Conservation (phyloP, 2,113 vertebrate genomes). For the Dipodomys stephensi region DNA sequence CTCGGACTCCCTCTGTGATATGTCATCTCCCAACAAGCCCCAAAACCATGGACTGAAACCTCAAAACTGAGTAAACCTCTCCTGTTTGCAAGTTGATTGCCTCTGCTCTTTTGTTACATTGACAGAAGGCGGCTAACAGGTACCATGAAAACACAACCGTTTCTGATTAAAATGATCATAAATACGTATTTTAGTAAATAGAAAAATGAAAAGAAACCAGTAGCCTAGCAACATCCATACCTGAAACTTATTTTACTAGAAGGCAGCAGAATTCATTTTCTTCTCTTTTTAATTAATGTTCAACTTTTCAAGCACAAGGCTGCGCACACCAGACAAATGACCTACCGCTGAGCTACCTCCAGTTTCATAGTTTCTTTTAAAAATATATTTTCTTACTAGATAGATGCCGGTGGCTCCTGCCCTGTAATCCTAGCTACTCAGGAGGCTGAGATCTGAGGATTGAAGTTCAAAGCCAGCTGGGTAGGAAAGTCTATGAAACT, state of each 20-base stretch:
- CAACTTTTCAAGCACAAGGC: no score
- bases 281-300: not conserved
- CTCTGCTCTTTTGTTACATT: not conserved
- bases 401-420: no score
- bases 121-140: not conserved
- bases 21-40: not conserved
- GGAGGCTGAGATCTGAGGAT: no score
- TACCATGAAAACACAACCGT: not conserved
- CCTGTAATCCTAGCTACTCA: no score
- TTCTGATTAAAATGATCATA: not conserved
- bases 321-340: not conserved
- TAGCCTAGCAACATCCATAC: not conserved
- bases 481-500: no score
- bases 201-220: not conserved
- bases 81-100: not conserved
- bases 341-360: not conserved
- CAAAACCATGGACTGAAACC: not conserved
- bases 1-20: not conserved
- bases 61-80: not conserved
- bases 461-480: no score
- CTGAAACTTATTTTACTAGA: constrained; percentile 5
- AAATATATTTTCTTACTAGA: not conserved
- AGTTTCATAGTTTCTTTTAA: not conserved
- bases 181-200: not conserved
- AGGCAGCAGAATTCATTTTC: not conserved